A percentile compares a stretch with the other conserved stretches of the same genome.
Evolutionary conservation across 2,113 vertebrate genomes (phyloP).

Genomic region (Callaeas wilsoni): DNA sequence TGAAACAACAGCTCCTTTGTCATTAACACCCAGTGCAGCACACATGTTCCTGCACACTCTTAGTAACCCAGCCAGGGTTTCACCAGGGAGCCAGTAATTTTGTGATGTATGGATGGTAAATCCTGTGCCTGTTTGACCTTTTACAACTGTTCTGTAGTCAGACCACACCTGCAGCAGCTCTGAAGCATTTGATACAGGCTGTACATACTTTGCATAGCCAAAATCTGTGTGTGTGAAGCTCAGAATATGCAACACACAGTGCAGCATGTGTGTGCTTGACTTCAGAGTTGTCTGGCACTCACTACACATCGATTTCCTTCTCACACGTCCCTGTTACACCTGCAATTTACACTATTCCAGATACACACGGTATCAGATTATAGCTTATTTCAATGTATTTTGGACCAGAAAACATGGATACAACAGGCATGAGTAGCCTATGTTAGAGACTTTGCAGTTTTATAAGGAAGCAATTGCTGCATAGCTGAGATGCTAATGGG

Average conservation of each 20-base stretch:
- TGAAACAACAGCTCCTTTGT: neutral
- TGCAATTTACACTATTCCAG: neutral
- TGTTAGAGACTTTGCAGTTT: neutral
- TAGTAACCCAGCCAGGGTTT: neutral
- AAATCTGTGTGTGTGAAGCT: neutral
- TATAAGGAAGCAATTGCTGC: neutral
- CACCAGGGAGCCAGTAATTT: neutral
- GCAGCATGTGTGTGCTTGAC: accelerated
- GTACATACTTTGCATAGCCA: neutral
- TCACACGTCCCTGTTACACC: neutral
- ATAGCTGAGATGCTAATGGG: neutral
- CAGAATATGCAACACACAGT: neutral
- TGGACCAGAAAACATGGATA: neutral
- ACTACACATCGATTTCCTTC: neutral
- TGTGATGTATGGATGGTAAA: neutral
- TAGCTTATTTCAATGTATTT: neutral
- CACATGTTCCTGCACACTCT: accelerated
- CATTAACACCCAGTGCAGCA: neutral
- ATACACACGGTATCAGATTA: neutral
- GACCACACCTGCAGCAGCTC: neutral
- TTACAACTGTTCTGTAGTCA: neutral
- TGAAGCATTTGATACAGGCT: neutral
- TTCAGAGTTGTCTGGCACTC: neutral
- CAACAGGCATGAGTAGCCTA: neutral
- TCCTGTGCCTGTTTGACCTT: neutral